phyloP scores from a whole-genome alignment of 2,113 vertebrate species.

The Micronycteris hirsuta region DNA sequence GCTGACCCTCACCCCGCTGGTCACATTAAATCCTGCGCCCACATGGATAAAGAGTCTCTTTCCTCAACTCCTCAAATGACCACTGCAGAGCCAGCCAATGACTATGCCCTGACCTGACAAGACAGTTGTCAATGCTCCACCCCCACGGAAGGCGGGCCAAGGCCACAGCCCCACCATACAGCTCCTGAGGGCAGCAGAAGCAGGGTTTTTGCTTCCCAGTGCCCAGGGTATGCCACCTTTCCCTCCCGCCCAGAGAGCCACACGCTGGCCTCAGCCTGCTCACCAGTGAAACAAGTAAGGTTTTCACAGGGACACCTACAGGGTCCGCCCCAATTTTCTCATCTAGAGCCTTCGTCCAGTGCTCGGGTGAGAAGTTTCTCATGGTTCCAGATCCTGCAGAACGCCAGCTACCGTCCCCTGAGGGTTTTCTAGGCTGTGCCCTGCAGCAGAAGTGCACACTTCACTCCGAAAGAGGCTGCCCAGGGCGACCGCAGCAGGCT shows the following conservation, averaged over 20 bases:
- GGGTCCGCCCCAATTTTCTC: not conserved
- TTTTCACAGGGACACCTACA: not conserved
- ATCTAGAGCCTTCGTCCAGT: not conserved
- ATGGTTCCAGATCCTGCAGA: not conserved
- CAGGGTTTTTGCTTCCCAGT: not conserved
- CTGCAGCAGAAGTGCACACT: not conserved
- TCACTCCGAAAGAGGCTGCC: not conserved
- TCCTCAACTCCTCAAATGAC: not conserved
- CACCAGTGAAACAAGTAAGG: not conserved
- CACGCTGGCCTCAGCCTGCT: not conserved
- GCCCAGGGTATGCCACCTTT: not conserved
- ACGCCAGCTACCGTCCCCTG: rapidly evolving
- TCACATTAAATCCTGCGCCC: too few species aligned
- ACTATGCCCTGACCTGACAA: not conserved
- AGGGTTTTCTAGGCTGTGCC: not conserved
- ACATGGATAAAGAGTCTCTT: not conserved
- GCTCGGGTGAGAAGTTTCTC: not conserved
- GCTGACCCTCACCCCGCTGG: not conserved
- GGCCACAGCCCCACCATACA: not conserved
- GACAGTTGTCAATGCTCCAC: not conserved
- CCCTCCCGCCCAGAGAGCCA: not conserved
- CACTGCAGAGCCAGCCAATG: rapidly evolving
- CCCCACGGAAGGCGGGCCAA: not conserved
- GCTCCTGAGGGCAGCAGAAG: not conserved
- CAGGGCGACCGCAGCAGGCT: rapidly evolving